Percentiles rank a stretch among this genome's conserved stretches.
phyloP scores from a whole-genome alignment of 2,888 invertebrate genomes.

The Andrena minutula region DNA sequence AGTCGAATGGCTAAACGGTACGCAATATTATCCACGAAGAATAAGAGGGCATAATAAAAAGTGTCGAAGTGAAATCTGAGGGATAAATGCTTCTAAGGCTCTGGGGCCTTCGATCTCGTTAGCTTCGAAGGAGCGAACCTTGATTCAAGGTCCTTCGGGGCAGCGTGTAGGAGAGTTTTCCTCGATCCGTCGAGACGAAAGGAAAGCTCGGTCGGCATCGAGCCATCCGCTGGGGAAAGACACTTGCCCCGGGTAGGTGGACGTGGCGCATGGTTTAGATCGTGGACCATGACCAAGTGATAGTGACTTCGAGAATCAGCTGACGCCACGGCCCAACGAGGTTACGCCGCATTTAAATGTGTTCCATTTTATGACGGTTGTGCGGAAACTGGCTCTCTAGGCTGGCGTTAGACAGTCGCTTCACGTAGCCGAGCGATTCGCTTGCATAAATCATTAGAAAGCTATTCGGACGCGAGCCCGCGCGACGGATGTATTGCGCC shows the following conservation, averaged over 20 bases:
- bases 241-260: constrained; percentile 21
- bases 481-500: constrained; percentile 26
- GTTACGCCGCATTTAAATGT: constrained; percentile 55
- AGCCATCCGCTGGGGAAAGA: constrained; percentile 4
- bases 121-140: constrained; percentile 21
- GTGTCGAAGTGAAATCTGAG: neutral
- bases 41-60: neutral
- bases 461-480: constrained; percentile 45
- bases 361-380: constrained; percentile 52
- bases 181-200: constrained; percentile 10
- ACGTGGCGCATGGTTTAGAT: constrained; percentile 43
- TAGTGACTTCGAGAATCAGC: constrained; percentile 65
- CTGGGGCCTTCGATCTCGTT: constrained; percentile 26
- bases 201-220: constrained; percentile 42
- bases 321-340: constrained; percentile 49
- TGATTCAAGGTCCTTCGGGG: constrained; percentile 31
- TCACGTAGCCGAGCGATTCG: constrained; percentile 48
- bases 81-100: constrained; percentile 10
- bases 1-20: no score
- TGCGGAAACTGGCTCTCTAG: constrained; percentile 33
- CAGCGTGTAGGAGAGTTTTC: neutral
- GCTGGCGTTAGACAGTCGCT: constrained; percentile 41
- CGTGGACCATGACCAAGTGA: constrained; percentile 68
- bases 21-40: neutral
- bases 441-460: constrained; percentile 64